phyloP scores from a whole-genome alignment of 2,113 vertebrate species.

The Oenanthe oenanthe region DNA sequence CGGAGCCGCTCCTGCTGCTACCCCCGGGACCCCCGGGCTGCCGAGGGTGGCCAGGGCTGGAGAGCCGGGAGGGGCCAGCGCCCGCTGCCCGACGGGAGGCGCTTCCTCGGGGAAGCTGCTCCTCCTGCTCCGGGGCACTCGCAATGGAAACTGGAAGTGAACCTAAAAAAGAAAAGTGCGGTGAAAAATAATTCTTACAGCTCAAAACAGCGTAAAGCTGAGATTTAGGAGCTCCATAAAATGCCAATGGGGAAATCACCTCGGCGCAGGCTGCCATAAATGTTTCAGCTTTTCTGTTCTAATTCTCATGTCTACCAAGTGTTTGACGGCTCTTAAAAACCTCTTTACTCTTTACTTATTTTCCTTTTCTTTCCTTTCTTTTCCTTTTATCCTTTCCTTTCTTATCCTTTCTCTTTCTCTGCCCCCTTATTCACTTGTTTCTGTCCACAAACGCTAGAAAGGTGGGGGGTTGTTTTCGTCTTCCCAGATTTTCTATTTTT shows the following conservation, averaged over 20 bases:
- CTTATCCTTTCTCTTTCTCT: neutral
- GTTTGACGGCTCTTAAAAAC: constrained; percentile 25
- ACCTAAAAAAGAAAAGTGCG: neutral
- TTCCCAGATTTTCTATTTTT: neutral
- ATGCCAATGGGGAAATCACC: constrained; percentile 14
- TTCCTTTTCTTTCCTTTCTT: neutral
- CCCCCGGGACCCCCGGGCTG: neutral
- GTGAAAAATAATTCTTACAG: neutral
- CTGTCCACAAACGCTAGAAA: neutral
- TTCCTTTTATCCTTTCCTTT: neutral
- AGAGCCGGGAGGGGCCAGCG: neutral
- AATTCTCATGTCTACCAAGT: constrained; percentile 30
- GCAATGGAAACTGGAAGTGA: neutral
- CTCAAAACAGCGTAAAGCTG: neutral
- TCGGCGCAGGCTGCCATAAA: constrained; percentile 4
- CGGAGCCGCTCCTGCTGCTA: neutral
- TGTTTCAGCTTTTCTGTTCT: constrained; percentile 19
- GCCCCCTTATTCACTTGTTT: neutral
- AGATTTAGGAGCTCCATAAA: constrained; percentile 33
- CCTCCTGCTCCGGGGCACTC: neutral
- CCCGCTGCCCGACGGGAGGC: neutral
- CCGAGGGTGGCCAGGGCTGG: neutral
- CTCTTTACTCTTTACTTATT: neutral
- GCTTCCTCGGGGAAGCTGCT: neutral
- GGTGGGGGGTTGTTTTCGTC: neutral